phyloP scores from a whole-genome alignment of 1,140 invertebrate species.

The Hyles euphorbiae region DNA sequence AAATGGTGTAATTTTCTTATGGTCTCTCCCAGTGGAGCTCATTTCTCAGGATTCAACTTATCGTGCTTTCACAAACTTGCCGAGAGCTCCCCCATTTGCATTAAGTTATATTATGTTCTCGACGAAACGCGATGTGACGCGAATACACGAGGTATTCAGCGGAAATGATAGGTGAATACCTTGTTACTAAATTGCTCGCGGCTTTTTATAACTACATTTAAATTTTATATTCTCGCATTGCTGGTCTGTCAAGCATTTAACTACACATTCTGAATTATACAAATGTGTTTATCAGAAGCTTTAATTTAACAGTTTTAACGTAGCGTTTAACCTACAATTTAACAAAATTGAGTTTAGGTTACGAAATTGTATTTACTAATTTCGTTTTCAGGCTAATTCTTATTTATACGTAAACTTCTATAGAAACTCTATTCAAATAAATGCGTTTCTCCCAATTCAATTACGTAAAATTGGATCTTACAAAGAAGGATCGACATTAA shows the following conservation, averaged over 20 bases:
- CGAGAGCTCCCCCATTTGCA: conserved; percentile 18
- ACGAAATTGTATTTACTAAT: no score
- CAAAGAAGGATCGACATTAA: no score
- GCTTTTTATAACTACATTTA: no score
- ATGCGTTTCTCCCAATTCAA: neutral
- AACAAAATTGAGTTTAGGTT: no score
- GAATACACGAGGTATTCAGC: conserved; percentile 10
- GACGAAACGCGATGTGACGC: conserved; percentile 9
- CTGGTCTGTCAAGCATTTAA: no score
- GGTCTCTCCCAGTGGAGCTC: conserved; percentile 14
- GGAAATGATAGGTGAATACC: conserved; percentile 6
- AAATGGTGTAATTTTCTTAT: conserved; percentile 33
- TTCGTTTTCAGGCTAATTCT: no score
- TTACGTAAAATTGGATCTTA: neutral
- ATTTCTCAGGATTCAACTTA: conserved; percentile 32
- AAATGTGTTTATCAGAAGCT: no score
- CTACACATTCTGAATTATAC: no score
- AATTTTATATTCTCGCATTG: no score
- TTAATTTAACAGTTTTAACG: no score
- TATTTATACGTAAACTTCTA: no score
- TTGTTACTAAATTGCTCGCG: neutral
- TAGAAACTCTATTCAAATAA: neutral
- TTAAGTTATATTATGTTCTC: conserved; percentile 15
- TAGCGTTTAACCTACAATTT: no score
- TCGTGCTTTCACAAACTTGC: conserved; percentile 24